Evolutionary conservation across 2,797 vertebrate species (phyloP).

Genomic region (Squalus acanthias): DNA sequence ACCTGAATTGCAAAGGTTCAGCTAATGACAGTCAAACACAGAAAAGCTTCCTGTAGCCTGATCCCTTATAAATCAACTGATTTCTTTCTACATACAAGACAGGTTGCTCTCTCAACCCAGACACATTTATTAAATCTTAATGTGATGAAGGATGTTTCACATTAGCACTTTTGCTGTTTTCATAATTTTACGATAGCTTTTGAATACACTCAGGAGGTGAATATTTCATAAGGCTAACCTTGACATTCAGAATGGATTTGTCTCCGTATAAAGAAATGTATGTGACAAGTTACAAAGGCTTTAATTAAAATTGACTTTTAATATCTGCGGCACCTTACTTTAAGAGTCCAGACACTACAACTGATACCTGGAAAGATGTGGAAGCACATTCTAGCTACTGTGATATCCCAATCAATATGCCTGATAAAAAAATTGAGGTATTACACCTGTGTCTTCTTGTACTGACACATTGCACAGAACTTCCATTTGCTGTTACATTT

Average conservation of each 20-base stretch:
- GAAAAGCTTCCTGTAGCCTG: conserved; percentile 38
- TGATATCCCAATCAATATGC: background rate
- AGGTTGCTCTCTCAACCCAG: conserved; percentile 38
- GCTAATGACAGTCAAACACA: conserved; percentile 31
- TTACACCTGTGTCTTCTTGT: background rate
- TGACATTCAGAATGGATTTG: conserved; percentile 37
- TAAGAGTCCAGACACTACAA: background rate
- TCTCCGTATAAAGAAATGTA: background rate
- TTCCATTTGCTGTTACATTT: background rate
- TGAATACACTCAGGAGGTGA: conserved; percentile 38
- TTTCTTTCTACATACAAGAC: conserved; percentile 38
- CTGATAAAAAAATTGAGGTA: background rate
- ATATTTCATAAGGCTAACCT: conserved; percentile 39
- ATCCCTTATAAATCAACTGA: conserved; percentile 37
- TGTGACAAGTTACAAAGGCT: conserved; percentile 33
- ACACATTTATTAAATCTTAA: conserved; percentile 39
- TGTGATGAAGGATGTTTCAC: conserved; percentile 39
- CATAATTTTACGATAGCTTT: conserved; percentile 38
- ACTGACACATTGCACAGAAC: background rate
- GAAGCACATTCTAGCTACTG: background rate
- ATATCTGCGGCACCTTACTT: conserved; percentile 8
- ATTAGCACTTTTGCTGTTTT: conserved; percentile 39
- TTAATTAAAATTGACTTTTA: conserved; percentile 38
- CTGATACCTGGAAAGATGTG: conserved; percentile 7
- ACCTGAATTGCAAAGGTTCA: conserved; percentile 36